Evolutionary conservation across 64 coral and sea anemone genomes (phyloP).

Genomic region (Dendronephthya gigantea): DNA sequence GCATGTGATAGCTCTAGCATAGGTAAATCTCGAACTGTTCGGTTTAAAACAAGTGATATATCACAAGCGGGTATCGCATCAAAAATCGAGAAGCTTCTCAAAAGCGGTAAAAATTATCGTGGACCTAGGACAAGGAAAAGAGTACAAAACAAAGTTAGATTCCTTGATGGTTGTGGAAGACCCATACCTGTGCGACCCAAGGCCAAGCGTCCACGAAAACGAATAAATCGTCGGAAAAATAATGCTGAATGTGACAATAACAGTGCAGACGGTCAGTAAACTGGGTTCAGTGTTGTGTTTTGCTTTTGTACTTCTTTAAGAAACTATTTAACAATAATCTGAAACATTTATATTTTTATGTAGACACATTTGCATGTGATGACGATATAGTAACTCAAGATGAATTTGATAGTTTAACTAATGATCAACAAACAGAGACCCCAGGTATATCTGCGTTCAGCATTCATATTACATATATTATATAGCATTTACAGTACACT

Average conservation of each 20-base stretch:
- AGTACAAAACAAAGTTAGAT: background rate
- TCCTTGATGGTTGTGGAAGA: background rate
- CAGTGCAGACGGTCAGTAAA: background rate
- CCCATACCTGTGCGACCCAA: background rate
- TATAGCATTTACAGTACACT: background rate
- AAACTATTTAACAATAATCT: too few species aligned
- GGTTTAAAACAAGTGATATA: background rate
- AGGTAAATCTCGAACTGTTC: background rate
- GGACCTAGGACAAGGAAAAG: background rate
- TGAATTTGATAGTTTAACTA: background rate
- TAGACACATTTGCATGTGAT: background rate
- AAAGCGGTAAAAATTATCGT: background rate
- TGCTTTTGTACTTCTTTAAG: background rate
- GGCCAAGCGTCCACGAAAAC: background rate
- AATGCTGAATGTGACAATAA: background rate
- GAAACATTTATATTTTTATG: background rate
- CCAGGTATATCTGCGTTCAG: background rate
- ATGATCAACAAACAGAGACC: background rate
- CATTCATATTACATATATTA: background rate
- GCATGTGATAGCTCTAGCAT: background rate
- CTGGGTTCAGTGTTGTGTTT: background rate
- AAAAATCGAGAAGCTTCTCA: background rate
- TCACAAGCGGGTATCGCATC: background rate
- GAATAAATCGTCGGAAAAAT: background rate
- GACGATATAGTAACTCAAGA: background rate